Conservation (phyloP, 2,888 invertebrate species). For the Protodeltote pygarga region DNA sequence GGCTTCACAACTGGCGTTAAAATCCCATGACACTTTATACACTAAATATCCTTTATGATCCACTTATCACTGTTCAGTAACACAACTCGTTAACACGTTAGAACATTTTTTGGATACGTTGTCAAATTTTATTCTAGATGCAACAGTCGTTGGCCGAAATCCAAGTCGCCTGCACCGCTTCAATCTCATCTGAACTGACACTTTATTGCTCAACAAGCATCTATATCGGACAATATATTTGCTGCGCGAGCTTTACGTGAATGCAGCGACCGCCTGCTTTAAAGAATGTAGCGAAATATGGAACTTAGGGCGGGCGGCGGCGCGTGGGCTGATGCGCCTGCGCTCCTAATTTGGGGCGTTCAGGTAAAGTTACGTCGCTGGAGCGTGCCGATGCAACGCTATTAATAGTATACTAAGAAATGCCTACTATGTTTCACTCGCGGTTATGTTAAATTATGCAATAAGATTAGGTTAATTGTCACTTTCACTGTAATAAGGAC, state of each 20-base stretch:
- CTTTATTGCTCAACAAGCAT: constrained; percentile 75
- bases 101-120: constrained; percentile 63
- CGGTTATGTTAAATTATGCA: constrained; percentile 62
- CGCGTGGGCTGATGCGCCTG: constrained; percentile 70
- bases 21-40: constrained; percentile 35
- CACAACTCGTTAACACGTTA: constrained; percentile 52
- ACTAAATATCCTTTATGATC: constrained; percentile 29
- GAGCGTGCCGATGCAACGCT: constrained; percentile 78
- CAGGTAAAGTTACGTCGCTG: constrained; percentile 86
- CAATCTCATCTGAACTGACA: constrained; percentile 76
- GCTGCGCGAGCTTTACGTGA: constrained; percentile 70
- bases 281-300: constrained; percentile 61
- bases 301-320: constrained; percentile 76
- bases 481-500: constrained; percentile 83
- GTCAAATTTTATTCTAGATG: constrained; percentile 76
- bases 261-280: constrained; percentile 62
- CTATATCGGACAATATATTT: constrained; percentile 65
- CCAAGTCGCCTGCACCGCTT: constrained; percentile 83
- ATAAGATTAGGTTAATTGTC: constrained; percentile 60
- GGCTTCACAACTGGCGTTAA: constrained; percentile 38
- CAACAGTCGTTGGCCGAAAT: constrained; percentile 75
- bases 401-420: constrained; percentile 78
- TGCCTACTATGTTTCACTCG: constrained; percentile 77
- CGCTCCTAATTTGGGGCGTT: constrained; percentile 87
- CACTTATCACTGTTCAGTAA: constrained; percentile 45